Evolutionary conservation across 2,797 vertebrate genomes (phyloP).

Genomic region (Distichodus sexfasciatus): DNA sequence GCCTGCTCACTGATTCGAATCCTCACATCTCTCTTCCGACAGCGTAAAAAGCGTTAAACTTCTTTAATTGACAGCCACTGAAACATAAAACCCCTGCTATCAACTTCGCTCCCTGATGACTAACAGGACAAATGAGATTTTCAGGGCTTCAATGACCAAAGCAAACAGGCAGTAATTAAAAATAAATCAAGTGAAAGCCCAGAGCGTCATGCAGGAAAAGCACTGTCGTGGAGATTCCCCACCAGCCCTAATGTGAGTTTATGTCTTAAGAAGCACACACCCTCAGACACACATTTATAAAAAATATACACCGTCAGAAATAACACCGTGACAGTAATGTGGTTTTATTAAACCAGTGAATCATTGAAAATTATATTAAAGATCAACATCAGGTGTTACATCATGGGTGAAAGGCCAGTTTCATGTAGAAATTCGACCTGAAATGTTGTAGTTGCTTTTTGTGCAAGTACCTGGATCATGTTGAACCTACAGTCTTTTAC

Average conservation of each 20-base stretch:
- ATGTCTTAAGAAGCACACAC: background rate
- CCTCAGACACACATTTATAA: background rate
- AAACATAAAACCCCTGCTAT: slow-evolving; percentile 19
- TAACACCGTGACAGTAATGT: background rate
- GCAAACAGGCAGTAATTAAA: slow-evolving; percentile 31
- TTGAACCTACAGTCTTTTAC: background rate
- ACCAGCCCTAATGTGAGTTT: background rate
- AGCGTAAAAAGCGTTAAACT: background rate
- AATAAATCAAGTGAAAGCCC: background rate
- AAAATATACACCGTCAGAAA: background rate
- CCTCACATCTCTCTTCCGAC: background rate
- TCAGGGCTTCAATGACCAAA: slow-evolving; percentile 27
- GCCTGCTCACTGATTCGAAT: background rate
- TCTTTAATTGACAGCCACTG: slow-evolving; percentile 15
- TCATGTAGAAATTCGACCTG: background rate
- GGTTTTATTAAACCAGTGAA: background rate
- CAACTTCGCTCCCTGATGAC: slow-evolving; percentile 8
- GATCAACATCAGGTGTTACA: background rate
- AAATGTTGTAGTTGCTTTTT: background rate
- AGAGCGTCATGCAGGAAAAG: background rate
- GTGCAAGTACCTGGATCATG: background rate
- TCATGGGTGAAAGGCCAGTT: background rate
- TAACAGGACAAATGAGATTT: slow-evolving; percentile 19
- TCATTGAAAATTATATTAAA: background rate
- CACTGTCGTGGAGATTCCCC: background rate